Conservation (phyloP, 2,113 vertebrate species). For the Nycticorax nycticorax region DNA sequence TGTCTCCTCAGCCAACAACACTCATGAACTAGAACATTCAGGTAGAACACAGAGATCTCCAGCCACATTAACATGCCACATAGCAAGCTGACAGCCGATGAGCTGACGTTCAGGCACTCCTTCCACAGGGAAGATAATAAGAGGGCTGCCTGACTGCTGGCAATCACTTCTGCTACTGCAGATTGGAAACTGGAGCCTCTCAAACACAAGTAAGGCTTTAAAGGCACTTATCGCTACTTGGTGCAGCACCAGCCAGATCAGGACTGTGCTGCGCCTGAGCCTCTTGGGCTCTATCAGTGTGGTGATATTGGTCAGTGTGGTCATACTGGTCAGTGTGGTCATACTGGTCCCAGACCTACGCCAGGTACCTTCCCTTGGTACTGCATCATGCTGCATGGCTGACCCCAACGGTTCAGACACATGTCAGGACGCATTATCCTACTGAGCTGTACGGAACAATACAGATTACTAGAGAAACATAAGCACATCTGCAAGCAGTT, state of each 20-base stretch:
- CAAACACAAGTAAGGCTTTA: background rate
- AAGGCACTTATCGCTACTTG: too few species aligned
- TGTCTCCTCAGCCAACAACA: background rate
- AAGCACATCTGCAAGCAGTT: background rate
- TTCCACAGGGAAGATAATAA: background rate
- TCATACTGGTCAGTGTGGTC: rapidly evolving
- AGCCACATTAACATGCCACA: rapidly evolving
- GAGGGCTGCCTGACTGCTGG: background rate
- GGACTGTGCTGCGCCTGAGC: rapidly evolving
- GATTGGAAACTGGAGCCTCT: background rate
- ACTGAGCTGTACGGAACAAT: background rate
- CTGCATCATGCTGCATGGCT: rapidly evolving
- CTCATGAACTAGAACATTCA: rapidly evolving
- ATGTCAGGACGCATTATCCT: too few species aligned
- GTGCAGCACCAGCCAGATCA: background rate
- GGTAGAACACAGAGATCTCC: rapidly evolving
- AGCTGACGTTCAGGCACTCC: background rate
- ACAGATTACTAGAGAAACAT: background rate
- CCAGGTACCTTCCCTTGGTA: background rate
- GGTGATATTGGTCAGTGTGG: too few species aligned
- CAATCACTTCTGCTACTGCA: background rate
- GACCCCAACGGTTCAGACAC: background rate
- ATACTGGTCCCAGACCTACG: rapidly evolving
- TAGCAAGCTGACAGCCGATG: background rate
- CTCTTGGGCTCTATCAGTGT: background rate